Evolutionary conservation across 2,888 invertebrate genomes (phyloP).

Genomic region (Orchestes rusci): DNA sequence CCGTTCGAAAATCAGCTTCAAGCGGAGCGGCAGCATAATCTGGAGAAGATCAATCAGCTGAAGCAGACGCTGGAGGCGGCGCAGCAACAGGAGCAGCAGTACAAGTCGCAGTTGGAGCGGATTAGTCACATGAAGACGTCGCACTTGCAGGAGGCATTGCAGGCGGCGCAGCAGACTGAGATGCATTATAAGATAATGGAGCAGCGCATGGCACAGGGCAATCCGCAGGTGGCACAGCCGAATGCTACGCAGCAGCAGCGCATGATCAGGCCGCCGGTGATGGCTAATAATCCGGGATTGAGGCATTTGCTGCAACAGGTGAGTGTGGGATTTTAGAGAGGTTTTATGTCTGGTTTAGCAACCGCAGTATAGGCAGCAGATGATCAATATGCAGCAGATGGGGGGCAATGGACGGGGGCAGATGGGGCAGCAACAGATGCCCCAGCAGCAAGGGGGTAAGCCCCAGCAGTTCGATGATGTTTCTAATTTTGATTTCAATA

Average conservation of each 20-base stretch:
- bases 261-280: slow-evolving; percentile 68
- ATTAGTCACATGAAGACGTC: slow-evolving; percentile 55
- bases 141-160: slow-evolving; percentile 58
- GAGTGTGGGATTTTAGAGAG: slow-evolving; percentile 24
- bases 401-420: slow-evolving; percentile 45
- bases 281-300: slow-evolving; percentile 72
- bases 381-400: slow-evolving; percentile 51
- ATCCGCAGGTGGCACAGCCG: slow-evolving; percentile 29
- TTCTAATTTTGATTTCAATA: slow-evolving; percentile 37
- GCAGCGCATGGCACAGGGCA: slow-evolving; percentile 39
- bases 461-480: slow-evolving; percentile 38
- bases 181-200: slow-evolving; percentile 67
- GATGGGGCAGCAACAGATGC: slow-evolving; percentile 43
- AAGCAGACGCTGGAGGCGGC: slow-evolving; percentile 74
- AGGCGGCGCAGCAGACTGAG: slow-evolving; percentile 72
- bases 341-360: slow-evolving; percentile 45
- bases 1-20: slow-evolving; percentile 54
- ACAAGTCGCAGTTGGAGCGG: slow-evolving; percentile 69
- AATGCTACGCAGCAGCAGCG: slow-evolving; percentile 45
- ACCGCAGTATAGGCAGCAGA: slow-evolving; percentile 61
- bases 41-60: slow-evolving; percentile 68
- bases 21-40: slow-evolving; percentile 68
- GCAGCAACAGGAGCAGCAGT: slow-evolving; percentile 71
- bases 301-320: slow-evolving; percentile 75
- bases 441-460: slow-evolving; percentile 39